A percentile compares a stretch with the other conserved stretches of the same genome.
Evolutionary conservation across 1,140 invertebrate genomes (phyloP).

Genomic region (Oryzaephilus surinamensis): DNA sequence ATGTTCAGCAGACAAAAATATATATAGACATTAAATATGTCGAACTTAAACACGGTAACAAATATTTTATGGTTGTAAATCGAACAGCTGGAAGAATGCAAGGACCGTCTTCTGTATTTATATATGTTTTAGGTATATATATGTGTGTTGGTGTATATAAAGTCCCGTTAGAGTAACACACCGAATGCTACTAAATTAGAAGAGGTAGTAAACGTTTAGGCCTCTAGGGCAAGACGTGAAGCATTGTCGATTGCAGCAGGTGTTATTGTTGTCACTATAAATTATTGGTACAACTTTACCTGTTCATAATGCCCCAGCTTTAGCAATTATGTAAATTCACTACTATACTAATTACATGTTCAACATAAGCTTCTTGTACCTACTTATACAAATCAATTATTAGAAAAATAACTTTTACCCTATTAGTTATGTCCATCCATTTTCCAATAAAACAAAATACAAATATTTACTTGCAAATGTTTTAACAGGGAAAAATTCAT

Average conservation of each 20-base stretch:
- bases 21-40: no score
- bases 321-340: constrained; percentile 27
- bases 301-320: constrained; percentile 25
- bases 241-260: constrained; percentile 33
- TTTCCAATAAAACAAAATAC: no score
- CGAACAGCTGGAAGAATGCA: constrained; percentile 4
- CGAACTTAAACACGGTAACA: no score
- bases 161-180: no score
- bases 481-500: no score
- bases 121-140: no score
- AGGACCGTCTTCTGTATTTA: no score
- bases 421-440: background rate
- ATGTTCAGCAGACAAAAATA: no score
- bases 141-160: no score
- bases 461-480: no score
- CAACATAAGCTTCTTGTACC: constrained; percentile 12
- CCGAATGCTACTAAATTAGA: constrained; percentile 17
- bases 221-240: constrained; percentile 16
- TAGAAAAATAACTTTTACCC: constrained; percentile 8
- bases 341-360: constrained; percentile 20
- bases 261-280: constrained; percentile 32
- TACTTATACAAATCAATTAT: constrained; percentile 9
- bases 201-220: constrained; percentile 18
- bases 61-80: constrained; percentile 10
- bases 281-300: constrained; percentile 31